Percentiles rank a stretch among this genome's conserved stretches.
Evolutionary conservation across 1,140 invertebrate species (phyloP).

Genomic region (Anoplophora glabripennis): DNA sequence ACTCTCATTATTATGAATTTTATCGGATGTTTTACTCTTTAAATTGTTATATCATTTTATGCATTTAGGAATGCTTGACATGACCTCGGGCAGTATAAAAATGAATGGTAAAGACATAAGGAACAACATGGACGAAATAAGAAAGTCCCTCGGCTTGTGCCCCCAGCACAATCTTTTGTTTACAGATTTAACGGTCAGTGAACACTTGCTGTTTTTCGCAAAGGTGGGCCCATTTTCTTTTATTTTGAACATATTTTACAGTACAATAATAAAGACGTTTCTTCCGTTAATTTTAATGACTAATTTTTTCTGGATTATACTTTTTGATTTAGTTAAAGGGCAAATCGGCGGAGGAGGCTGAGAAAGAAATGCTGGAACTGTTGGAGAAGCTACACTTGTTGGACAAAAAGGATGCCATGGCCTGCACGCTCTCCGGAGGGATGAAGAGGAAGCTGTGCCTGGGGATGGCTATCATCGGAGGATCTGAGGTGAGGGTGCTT

Average conservation of each 20-base stretch:
- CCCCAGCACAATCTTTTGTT: conserved; percentile 83
- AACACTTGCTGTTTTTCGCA: conserved; percentile 74
- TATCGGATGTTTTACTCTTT: too few species aligned
- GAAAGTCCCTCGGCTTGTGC: conserved; percentile 67
- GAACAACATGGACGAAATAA: conserved; percentile 49
- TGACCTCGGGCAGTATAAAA: conserved; percentile 65
- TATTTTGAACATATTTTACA: too few species aligned
- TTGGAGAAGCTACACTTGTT: conserved; percentile 55
- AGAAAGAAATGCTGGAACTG: conserved; percentile 51
- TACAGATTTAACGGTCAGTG: conserved; percentile 70
- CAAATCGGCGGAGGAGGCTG: conserved; percentile 40
- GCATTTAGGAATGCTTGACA: conserved; percentile 64
- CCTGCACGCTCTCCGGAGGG: conserved; percentile 61
- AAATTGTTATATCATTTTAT: too few species aligned
- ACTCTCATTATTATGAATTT: too few species aligned
- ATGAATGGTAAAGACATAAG: conserved; percentile 70
- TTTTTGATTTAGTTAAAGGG: conserved; percentile 56
- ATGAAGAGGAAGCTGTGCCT: conserved; percentile 68
- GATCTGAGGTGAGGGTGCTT: conserved; percentile 43
- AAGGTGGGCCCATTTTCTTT: conserved; percentile 48
- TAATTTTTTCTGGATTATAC: too few species aligned
- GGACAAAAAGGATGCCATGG: conserved; percentile 55
- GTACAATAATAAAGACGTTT: too few species aligned
- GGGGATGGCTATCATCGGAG: conserved; percentile 60
- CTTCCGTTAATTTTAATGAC: too few species aligned